Evolutionary conservation across 2,113 vertebrate species (phyloP).

Genomic region (Calonectris borealis): DNA sequence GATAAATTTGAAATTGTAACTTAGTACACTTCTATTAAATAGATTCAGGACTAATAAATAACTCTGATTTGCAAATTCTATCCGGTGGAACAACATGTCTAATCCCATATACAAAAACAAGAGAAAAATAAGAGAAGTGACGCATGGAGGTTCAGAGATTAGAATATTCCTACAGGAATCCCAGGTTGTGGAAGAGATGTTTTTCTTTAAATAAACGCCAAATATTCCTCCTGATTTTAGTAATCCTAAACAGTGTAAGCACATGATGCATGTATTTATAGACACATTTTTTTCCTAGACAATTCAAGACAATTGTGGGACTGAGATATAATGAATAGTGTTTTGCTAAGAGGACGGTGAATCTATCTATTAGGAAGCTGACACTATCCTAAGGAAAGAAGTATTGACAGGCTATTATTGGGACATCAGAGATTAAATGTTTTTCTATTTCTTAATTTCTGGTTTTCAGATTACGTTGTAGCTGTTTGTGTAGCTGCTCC

Average conservation of each 20-base stretch:
- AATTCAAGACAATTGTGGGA: neutral
- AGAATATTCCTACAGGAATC: neutral
- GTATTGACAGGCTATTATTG: neutral
- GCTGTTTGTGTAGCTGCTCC: neutral
- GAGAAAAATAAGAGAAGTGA: neutral
- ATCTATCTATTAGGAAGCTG: neutral
- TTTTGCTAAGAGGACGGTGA: neutral
- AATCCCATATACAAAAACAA: neutral
- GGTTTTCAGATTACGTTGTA: neutral
- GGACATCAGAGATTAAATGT: neutral
- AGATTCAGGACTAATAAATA: neutral
- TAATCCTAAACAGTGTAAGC: neutral
- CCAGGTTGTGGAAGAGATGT: neutral
- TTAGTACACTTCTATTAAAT: neutral
- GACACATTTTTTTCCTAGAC: neutral
- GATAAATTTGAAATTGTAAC: neutral
- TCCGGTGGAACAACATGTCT: neutral
- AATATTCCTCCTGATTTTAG: neutral
- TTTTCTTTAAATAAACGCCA: neutral
- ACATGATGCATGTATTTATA: neutral
- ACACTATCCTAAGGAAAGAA: neutral
- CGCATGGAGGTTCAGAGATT: neutral
- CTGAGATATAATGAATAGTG: neutral
- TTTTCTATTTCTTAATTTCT: neutral
- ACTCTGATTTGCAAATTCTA: neutral